Base-by-base conservation (phyloP, 2,888 invertebrate species). In the Erebia epiphron region DNA sequence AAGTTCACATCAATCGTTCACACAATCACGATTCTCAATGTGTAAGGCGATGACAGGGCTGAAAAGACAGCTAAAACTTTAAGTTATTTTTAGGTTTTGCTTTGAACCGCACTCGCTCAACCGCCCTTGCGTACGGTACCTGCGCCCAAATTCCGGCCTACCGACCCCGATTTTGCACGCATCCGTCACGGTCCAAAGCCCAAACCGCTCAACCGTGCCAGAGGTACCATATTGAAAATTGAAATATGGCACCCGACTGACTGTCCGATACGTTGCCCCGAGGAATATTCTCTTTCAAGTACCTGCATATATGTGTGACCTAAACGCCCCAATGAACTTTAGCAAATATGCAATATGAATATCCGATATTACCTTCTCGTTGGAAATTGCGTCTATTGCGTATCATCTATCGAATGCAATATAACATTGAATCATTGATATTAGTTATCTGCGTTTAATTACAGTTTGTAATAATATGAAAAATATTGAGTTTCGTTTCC, bases 171-270 rank as follows among this genome's bases (percentile, higher is more conserved):
- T 88, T 89, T 86, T 82, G 80, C 85, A 84, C 84, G 86, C 83
- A 77, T 83, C 80, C 79, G 83, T 83, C 79, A 88, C 89, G 89
- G 83, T 86, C 85, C 83, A 83, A 73, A 76, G 85, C 79, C 74
- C 80, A 21, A 74, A 67, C 74, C 86, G 78, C 76, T 86, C 85
- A 82, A 77, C 82, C 83, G 86, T 85, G 78, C 72, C 81, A 81
- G 83, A 85, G 87, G 88, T 83, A 79, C 83, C 88, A 90, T 92
- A 92, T 92, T 92, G 92, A 90, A 91, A 90, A 92, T 92, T 92
- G 92, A 90, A 91, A 90, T 86, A 87, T 81, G 82, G 77, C 87
- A 84, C 81, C 83, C 83, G 85, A 80, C 80, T 85, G 87, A 79
- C 86, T 77, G 79, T 79, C 82, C 86, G 84, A 85, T 85, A 85